phyloP scores from a whole-genome alignment of 2,113 vertebrate species.

The Xiphias gladius region DNA sequence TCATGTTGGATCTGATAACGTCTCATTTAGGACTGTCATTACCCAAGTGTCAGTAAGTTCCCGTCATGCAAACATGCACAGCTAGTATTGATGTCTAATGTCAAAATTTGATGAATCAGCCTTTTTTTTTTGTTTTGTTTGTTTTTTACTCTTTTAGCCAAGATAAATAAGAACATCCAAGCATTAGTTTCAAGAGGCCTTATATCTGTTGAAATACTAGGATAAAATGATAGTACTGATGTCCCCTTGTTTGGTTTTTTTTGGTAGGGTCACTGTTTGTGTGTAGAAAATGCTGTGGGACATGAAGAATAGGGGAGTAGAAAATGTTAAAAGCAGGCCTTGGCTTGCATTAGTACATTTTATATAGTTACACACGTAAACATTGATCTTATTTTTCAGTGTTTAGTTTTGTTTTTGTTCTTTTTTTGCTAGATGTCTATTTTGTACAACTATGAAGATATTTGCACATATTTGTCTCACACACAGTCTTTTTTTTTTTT shows the following conservation, averaged over 20 bases:
- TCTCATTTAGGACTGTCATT: slow-evolving; percentile 54
- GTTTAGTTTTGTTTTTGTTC: background rate
- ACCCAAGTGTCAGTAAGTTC: slow-evolving; percentile 29
- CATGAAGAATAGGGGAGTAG: slow-evolving; percentile 12
- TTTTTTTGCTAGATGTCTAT: slow-evolving; percentile 18
- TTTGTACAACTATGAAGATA: slow-evolving; percentile 26
- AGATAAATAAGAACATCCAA: background rate
- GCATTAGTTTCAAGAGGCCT: slow-evolving; percentile 46
- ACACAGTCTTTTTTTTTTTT: background rate
- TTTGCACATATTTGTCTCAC: slow-evolving; percentile 59
- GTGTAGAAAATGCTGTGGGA: slow-evolving; percentile 17
- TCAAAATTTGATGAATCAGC: slow-evolving; percentile 28
- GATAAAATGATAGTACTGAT: background rate
- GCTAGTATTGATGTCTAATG: slow-evolving; percentile 2
- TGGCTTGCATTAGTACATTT: slow-evolving; percentile 25
- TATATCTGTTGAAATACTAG: slow-evolving; percentile 12
- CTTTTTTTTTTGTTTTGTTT: background rate
- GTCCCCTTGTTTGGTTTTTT: background rate
- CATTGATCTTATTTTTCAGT: background rate
- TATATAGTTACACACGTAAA: background rate
- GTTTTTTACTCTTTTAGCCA: background rate
- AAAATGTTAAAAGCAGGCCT: slow-evolving; percentile 19
- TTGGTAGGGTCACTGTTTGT: slow-evolving; percentile 10
- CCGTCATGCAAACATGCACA: slow-evolving; percentile 31
- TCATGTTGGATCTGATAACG: slow-evolving; percentile 9